These are phyloP conservation scores for Cotesia congregata DNA, from an alignment of 2,888 invertebrate species.

Conservation along the genomic window DNA sequence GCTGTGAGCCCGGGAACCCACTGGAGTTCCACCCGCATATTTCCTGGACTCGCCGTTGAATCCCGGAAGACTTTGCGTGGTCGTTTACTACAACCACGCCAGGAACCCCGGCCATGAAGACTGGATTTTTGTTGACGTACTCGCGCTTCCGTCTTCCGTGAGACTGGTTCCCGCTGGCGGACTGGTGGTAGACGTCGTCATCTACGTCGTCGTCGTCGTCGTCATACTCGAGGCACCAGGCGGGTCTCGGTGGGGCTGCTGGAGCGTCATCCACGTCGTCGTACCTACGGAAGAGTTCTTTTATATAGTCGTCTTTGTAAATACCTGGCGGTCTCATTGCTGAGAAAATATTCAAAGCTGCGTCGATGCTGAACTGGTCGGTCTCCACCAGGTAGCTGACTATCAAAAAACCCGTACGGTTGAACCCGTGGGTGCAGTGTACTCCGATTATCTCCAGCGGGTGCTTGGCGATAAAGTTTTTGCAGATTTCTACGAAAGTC, in stretches of 20 bases:
- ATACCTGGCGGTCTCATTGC: conserved; percentile 91
- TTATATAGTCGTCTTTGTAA: conserved; percentile 96
- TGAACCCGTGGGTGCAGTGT: conserved; percentile 99
- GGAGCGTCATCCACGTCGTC: conserved; percentile 80
- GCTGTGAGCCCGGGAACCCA: conserved; percentile 94
- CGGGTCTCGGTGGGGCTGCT: conserved; percentile 82
- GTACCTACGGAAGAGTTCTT: conserved; percentile 85
- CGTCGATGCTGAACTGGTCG: conserved; percentile 86
- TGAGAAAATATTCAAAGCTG: conserved; percentile 85
- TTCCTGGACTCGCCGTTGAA: conserved; percentile 82
- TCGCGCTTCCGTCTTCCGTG: conserved; percentile 72
- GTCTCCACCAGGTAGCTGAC: conserved; percentile 91
- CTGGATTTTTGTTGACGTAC: conserved; percentile 74
- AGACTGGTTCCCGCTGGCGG: conserved; percentile 36
- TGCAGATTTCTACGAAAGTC: conserved; percentile 86
- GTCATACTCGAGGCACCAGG: conserved; percentile 84
- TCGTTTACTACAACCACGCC: conserved; percentile 82
- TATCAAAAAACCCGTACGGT: conserved; percentile 96
- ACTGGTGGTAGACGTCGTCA: conserved; percentile 50
- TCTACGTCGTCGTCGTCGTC: conserved; percentile 53
- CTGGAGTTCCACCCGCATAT: conserved; percentile 89
- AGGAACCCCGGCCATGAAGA: conserved; percentile 89
- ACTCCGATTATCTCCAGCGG: conserved; percentile 83
- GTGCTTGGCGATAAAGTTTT: conserved; percentile 82
- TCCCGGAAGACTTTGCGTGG: conserved; percentile 73